Evolutionary conservation across 1,140 invertebrate genomes (phyloP).

Genomic region (Penaeus chinensis): DNA sequence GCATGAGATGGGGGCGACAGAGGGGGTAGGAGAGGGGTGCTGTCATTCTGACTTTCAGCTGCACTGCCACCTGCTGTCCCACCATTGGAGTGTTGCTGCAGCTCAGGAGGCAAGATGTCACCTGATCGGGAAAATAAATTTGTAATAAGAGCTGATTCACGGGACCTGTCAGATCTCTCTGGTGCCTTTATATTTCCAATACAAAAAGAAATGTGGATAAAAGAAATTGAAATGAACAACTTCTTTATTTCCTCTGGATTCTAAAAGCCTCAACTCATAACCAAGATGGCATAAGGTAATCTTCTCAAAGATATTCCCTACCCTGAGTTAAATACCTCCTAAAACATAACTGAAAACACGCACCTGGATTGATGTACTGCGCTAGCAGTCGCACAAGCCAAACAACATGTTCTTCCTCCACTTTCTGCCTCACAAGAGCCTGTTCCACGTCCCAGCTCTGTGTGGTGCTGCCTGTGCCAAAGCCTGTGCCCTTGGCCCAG

Average conservation of each 20-base stretch:
- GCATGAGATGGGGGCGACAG: constrained; percentile 63
- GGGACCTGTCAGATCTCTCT: too few relatives aligned
- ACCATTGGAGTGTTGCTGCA: constrained; percentile 39
- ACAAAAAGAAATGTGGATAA: too few relatives aligned
- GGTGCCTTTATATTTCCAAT: too few relatives aligned
- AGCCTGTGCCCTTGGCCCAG: constrained; percentile 94
- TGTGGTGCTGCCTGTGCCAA: constrained; percentile 93
- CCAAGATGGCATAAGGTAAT: background rate
- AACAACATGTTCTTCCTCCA: constrained; percentile 93
- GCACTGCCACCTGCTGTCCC: constrained; percentile 19
- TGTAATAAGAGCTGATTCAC: too few relatives aligned
- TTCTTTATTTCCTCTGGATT: too few relatives aligned
- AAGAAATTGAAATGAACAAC: too few relatives aligned
- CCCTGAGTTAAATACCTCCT: background rate
- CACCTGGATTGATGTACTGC: constrained; percentile 86
- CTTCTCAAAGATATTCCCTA: too few relatives aligned
- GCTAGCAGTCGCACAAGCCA: constrained; percentile 80
- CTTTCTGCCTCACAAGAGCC: constrained; percentile 85
- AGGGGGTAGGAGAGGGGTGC: constrained; percentile 22
- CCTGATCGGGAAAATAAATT: background rate
- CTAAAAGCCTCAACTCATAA: too few relatives aligned
- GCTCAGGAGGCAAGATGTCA: constrained; percentile 46
- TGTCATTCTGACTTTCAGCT: constrained; percentile 7
- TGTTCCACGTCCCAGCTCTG: constrained; percentile 97
- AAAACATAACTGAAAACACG: constrained; percentile 58